Evolutionary conservation across 2,888 invertebrate genomes (phyloP), one percentile per base, ranked within the genome.

Genomic region (Drosophila meridiana): DNA sequence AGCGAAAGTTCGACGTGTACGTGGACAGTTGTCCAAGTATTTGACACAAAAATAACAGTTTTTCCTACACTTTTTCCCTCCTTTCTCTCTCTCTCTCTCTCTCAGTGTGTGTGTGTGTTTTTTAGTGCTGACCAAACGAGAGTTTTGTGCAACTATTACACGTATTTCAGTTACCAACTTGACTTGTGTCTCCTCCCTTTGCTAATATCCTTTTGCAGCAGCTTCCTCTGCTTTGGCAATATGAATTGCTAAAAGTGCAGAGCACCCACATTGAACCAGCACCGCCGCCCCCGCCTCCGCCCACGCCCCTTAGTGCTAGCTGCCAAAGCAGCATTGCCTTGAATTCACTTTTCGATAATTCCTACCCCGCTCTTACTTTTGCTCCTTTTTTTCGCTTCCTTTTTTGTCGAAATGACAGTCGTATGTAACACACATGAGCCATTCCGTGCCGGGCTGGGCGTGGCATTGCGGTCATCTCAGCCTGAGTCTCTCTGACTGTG

Each of bases 1-100:
- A 87, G 89, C 89, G 87, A 89, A 85, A 85, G 85, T 85, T 85
- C 88, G 85, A 89, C 87, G 82, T 89, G 84, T 73, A 79, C 78
- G 77, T 77, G 74, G 87, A 87, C 89, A 87, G 85, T 84, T 85
- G 82, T 78, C 82, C 80, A 87, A 85, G 70, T 85, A 89, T 85
- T 87, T 85, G 89, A 85, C 89, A 89, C 80, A 89, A 89, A 87
- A 89, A 85, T 89, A 85, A 89, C 89, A 85, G 89, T 84, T 84
- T 84, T 79, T 79, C 88, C 75, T 80, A 62, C 56, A 66, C 28
- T 47, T 13, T 58, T 38, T 26, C 32, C n/a, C 11, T 13, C 36
- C 20, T 20, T 20, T 20, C 20, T 20, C 20, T 20, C 20, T 20
- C 20, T 20, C 20, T 20, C 20, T 20, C 20, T 20, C 20, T 20